Conservation (phyloP, 2,888 invertebrate species). For the Philhelius pedissequus region DNA sequence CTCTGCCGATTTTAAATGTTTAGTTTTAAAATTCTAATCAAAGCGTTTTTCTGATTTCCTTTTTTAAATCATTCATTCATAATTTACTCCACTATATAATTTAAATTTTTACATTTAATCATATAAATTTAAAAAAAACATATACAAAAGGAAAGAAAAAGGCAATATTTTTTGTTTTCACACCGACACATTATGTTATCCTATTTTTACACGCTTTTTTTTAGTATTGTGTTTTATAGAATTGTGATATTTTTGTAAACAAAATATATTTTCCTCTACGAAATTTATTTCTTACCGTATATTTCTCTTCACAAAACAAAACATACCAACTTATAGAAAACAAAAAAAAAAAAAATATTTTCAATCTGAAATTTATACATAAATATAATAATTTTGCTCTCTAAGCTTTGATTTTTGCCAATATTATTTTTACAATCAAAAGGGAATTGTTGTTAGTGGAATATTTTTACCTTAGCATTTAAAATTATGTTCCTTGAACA, state of each 20-base stretch:
- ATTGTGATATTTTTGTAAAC: conserved; percentile 69
- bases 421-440: neutral
- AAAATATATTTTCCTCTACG: conserved; percentile 28
- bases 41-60: conserved; percentile 18
- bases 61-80: neutral
- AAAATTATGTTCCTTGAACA: neutral
- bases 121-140: neutral
- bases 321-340: neutral
- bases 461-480: neutral
- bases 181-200: conserved; percentile 8
- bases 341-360: neutral
- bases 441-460: neutral
- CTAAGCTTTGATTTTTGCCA: neutral
- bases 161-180: neutral
- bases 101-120: conserved; percentile 12
- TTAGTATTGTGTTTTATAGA: conserved; percentile 54
- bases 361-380: neutral
- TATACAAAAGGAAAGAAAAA: neutral
- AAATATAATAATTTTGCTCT: neutral
- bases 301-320: neutral
- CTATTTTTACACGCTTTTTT: conserved; percentile 47
- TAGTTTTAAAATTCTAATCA: conserved; percentile 61
- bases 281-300: neutral
- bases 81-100: neutral
- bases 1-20: conserved; percentile 61